A percentile compares a stretch with the other conserved stretches of the same genome.
These are phyloP conservation scores for Anguilla rostrata DNA, from an alignment of 2,113 vertebrate genomes.

Conservation along the genomic window DNA sequence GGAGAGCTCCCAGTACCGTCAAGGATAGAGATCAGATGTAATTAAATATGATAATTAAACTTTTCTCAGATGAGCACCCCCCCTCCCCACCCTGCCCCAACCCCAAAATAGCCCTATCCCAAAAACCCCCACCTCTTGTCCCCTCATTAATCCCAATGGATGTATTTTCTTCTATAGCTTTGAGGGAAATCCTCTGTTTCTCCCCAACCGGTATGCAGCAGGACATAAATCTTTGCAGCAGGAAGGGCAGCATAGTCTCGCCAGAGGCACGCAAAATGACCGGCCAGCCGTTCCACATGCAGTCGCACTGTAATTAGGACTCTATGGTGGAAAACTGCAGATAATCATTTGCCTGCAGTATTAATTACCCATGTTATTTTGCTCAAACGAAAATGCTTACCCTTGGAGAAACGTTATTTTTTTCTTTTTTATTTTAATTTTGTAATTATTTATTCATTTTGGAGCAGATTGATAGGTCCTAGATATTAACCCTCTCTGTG, in stretches of 20 bases:
- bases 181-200: background rate
- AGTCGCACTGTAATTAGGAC: conserved; percentile 11
- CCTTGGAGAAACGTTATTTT: background rate
- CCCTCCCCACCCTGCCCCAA: background rate
- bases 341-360: background rate
- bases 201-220: background rate
- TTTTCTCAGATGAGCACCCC: background rate
- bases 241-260: too few relatives aligned
- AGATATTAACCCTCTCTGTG: background rate
- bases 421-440: too few relatives aligned
- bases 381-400: background rate
- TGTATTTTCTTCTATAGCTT: background rate
- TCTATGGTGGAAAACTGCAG: background rate
- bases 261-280: background rate
- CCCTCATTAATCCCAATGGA: too few relatives aligned
- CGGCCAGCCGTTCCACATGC: background rate
- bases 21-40: background rate
- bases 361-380: background rate
- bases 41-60: conserved; percentile 28
- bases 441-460: background rate
- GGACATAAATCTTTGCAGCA: background rate
- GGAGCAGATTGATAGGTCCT: background rate
- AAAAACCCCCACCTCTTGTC: background rate
- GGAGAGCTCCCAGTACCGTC: background rate
- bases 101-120: background rate